Percentiles rank a stretch among this genome's conserved stretches.
phyloP scores from a whole-genome alignment of 2,113 vertebrate genomes.

The Mugil cephalus region DNA sequence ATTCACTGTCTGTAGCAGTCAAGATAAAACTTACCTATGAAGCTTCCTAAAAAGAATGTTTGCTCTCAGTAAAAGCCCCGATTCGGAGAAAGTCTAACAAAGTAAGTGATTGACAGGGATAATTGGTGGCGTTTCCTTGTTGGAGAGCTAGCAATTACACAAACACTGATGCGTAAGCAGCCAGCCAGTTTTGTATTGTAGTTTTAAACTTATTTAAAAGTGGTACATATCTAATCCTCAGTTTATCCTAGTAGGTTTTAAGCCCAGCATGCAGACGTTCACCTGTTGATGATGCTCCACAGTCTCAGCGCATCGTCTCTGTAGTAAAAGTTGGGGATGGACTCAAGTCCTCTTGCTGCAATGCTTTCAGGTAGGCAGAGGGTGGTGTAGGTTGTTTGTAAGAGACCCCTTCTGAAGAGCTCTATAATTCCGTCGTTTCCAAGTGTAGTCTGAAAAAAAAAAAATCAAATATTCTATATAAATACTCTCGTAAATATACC shows the following conservation, averaged over 20 bases:
- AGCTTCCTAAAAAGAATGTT: too few relatives aligned
- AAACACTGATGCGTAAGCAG: too few relatives aligned
- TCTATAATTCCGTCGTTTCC: neutral
- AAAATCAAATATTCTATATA: too few relatives aligned
- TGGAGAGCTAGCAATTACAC: too few relatives aligned
- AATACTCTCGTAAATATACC: too few relatives aligned
- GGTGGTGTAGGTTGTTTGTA: constrained; percentile 10
- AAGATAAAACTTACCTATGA: too few relatives aligned
- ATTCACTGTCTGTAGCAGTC: too few relatives aligned
- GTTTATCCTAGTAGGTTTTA: neutral
- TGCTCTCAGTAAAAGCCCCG: too few relatives aligned
- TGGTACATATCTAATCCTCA: neutral
- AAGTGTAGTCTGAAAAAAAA: neutral
- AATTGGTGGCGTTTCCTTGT: too few relatives aligned
- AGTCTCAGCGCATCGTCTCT: constrained; percentile 41
- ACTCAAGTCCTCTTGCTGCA: constrained; percentile 32
- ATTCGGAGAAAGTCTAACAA: too few relatives aligned
- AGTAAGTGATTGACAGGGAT: too few relatives aligned
- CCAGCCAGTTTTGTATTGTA: too few relatives aligned
- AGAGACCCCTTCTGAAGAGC: neutral
- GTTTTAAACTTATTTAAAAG: neutral
- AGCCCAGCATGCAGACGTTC: neutral
- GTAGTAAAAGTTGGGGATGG: constrained; percentile 37
- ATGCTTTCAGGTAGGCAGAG: constrained; percentile 35
- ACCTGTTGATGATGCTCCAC: constrained; percentile 43